phyloP scores from a whole-genome alignment of 2,888 invertebrate species.

The Autographa pulchrina region DNA sequence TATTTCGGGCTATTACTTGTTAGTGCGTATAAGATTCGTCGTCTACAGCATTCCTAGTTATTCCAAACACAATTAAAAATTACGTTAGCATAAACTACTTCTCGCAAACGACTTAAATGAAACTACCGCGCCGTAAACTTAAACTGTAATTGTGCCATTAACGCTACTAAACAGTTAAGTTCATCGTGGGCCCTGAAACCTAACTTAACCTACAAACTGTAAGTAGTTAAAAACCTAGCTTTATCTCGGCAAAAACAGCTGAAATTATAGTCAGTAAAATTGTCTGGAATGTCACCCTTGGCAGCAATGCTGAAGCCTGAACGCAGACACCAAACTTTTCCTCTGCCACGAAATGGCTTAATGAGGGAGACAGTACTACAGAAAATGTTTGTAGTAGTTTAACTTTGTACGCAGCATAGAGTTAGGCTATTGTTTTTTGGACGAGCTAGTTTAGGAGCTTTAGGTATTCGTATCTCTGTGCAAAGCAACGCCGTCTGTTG shows the following conservation, averaged over 20 bases:
- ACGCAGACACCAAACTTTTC: slow-evolving; percentile 12
- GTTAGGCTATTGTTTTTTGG: not conserved
- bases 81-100: not conserved
- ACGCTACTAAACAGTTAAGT: not conserved
- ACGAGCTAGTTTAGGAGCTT: not conserved
- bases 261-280: slow-evolving; percentile 7
- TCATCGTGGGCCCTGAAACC: slow-evolving; percentile 3
- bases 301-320: slow-evolving; percentile 11
- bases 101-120: not conserved
- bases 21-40: not conserved
- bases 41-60: not conserved
- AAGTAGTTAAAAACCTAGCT: slow-evolving; percentile 13
- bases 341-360: slow-evolving; percentile 10
- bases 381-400: slow-evolving; percentile 19
- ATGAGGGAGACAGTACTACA: slow-evolving; percentile 15
- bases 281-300: slow-evolving; percentile 20
- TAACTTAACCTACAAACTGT: not conserved
- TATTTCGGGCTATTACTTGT: not conserved
- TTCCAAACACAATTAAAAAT: slow-evolving; percentile 8
- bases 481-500: not conserved
- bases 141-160: slow-evolving; percentile 5
- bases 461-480: not conserved
- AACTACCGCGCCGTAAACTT: not conserved
- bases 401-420: slow-evolving; percentile 15
- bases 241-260: slow-evolving; percentile 1